Conservation (phyloP, 2,113 vertebrate genomes). For the Clarias macrocephalus region DNA sequence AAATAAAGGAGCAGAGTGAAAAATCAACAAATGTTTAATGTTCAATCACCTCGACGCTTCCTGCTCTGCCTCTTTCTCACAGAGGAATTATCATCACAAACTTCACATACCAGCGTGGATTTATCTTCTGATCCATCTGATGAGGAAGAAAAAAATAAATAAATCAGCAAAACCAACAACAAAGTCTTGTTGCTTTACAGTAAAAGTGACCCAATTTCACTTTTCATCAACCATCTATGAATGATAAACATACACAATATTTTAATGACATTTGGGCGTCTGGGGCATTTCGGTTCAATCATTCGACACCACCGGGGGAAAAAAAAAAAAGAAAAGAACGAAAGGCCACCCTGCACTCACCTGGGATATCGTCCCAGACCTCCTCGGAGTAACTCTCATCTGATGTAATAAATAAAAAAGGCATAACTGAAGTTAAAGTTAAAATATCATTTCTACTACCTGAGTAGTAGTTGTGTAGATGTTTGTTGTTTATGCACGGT, state of each 20-base stretch:
- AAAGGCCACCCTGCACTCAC: neutral
- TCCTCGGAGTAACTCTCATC: conserved; percentile 32
- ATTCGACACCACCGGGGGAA: no score
- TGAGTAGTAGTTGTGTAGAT: neutral
- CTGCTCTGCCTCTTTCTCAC: neutral
- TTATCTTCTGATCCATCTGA: conserved; percentile 19
- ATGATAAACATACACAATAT: neutral
- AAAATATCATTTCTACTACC: neutral
- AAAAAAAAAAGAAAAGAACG: neutral
- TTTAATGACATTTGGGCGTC: neutral
- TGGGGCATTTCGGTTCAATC: neutral
- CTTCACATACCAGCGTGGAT: neutral
- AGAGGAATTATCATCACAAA: neutral
- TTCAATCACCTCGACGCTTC: conserved; percentile 42
- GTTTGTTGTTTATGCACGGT: neutral
- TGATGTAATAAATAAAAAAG: neutral
- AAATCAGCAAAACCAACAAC: no score
- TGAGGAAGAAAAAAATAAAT: no score
- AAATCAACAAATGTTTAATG: neutral
- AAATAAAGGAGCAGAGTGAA: neutral
- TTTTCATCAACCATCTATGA: neutral
- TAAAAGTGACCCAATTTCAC: neutral
- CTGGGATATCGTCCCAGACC: neutral
- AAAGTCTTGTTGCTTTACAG: no score
- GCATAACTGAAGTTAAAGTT: neutral